Percentiles rank a stretch among this genome's conserved stretches.
These are phyloP conservation scores for Motacilla alba DNA, from an alignment of 2,113 vertebrate genomes.

Conservation along the genomic window DNA sequence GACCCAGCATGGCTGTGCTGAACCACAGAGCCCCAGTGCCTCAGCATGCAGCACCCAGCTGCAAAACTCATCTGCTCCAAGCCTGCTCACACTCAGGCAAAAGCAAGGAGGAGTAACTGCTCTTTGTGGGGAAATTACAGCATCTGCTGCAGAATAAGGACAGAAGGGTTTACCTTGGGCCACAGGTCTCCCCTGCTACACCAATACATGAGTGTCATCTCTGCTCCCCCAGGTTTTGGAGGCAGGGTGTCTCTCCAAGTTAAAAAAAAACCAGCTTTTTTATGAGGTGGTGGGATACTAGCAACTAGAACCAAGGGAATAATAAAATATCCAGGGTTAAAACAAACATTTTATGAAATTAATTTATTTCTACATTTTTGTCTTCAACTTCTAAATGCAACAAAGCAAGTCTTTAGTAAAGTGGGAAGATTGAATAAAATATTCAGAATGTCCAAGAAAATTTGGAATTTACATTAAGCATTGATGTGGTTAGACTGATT, in stretches of 20 bases:
- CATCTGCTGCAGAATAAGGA: not conserved
- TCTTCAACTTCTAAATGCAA: not conserved
- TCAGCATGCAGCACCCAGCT: rapidly evolving
- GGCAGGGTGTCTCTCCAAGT: not conserved
- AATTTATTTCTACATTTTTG: not conserved
- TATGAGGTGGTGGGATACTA: not conserved
- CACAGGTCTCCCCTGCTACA: not conserved
- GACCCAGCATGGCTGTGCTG: not conserved
- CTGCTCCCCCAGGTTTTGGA: not conserved
- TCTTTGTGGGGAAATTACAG: not conserved
- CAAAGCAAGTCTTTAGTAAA: not conserved
- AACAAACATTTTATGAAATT: not conserved
- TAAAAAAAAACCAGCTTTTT: not conserved
- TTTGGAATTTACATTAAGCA: not conserved
- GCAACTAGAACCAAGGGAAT: not conserved
- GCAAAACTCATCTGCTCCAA: not conserved
- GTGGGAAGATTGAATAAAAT: not conserved
- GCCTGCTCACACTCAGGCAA: not conserved
- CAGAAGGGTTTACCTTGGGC: not conserved
- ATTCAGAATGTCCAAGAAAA: not conserved
- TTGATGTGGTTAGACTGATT: not conserved
- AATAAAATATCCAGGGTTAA: not conserved
- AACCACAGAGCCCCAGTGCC: not conserved
- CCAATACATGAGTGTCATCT: not conserved
- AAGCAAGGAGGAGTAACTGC: not conserved